Evolutionary conservation across 1,140 invertebrate genomes (phyloP).

Genomic region (Conopomorpha cramerella): DNA sequence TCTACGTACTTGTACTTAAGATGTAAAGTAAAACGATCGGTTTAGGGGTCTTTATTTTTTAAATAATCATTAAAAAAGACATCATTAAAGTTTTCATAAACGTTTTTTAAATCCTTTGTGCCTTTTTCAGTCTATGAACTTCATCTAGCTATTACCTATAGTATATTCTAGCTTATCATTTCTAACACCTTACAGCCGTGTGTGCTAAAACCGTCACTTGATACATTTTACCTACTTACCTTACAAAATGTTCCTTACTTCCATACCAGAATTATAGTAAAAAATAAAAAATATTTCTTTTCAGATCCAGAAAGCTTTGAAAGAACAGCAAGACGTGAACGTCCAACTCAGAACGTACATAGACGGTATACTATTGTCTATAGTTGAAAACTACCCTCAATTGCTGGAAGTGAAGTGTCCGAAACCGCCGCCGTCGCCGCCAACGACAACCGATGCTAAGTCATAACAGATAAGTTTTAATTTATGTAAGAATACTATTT

Average conservation of each 20-base stretch:
- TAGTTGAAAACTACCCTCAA: conserved; percentile 95
- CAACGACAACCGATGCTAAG: conserved; percentile 25
- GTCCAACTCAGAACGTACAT: conserved; percentile 90
- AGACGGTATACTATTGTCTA: conserved; percentile 89
- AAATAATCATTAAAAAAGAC: no score
- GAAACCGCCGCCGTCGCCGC: conserved; percentile 23
- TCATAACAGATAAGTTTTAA: conserved; percentile 29
- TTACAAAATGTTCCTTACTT: no score
- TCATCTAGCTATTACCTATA: conserved; percentile 8
- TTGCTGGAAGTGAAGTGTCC: conserved; percentile 85
- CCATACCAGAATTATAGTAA: no score
- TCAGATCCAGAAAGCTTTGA: conserved; percentile 86
- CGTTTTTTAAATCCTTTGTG: no score
- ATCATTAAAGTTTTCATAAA: no score
- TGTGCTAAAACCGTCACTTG: conserved; percentile 4
- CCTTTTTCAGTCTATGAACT: no score
- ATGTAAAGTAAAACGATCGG: no score
- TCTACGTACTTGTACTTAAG: no score
- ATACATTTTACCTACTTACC: no score
- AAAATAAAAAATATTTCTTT: no score
- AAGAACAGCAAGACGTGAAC: conserved; percentile 94
- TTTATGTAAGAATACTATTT: conserved; percentile 3
- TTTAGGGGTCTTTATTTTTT: no score
- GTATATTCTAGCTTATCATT: conserved; percentile 10
- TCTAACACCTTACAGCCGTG: conserved; percentile 46